Percentiles rank a stretch among this genome's conserved stretches.
phyloP scores from a whole-genome alignment of 2,888 invertebrate species.

The Microdon myrmicae region DNA sequence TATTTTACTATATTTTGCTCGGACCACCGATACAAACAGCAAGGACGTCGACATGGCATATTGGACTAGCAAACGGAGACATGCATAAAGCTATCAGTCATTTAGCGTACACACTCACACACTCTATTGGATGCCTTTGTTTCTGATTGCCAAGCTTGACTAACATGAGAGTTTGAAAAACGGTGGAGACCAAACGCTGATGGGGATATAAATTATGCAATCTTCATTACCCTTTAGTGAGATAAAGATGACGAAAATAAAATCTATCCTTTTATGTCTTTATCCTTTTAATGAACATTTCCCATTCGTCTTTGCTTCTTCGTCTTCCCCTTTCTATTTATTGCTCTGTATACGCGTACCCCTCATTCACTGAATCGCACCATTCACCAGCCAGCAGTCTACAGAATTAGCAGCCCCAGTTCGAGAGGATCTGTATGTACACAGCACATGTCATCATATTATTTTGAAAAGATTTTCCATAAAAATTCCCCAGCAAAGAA shows the following conservation, averaged over 20 bases:
- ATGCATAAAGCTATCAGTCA: slow-evolving; percentile 30
- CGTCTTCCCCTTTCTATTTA: slow-evolving; percentile 1
- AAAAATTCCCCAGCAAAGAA: slow-evolving; percentile 49
- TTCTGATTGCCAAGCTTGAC: slow-evolving; percentile 30
- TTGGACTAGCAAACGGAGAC: slow-evolving; percentile 8
- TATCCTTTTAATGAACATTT: slow-evolving; percentile 53
- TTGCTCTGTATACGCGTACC: neutral
- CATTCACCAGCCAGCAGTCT: slow-evolving; percentile 42
- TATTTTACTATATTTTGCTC: slow-evolving; percentile 35
- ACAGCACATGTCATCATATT: slow-evolving; percentile 48
- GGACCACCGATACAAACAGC: slow-evolving; percentile 17
- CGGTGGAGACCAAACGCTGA: slow-evolving; percentile 31
- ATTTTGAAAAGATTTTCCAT: slow-evolving; percentile 49
- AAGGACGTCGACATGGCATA: slow-evolving; percentile 32
- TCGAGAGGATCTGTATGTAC: slow-evolving; percentile 41
- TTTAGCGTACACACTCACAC: slow-evolving; percentile 20
- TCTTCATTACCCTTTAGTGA: slow-evolving; percentile 61
- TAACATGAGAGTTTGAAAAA: neutral
- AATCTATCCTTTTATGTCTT: slow-evolving; percentile 52
- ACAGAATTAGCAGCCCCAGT: slow-evolving; percentile 55
- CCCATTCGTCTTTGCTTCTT: neutral
- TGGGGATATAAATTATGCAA: slow-evolving; percentile 63
- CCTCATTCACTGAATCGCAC: slow-evolving; percentile 17
- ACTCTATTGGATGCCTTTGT: slow-evolving; percentile 31
- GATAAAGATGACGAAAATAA: slow-evolving; percentile 52